Evolutionary conservation across 2,113 vertebrate species (phyloP).

Genomic region (Mellivora capensis): DNA sequence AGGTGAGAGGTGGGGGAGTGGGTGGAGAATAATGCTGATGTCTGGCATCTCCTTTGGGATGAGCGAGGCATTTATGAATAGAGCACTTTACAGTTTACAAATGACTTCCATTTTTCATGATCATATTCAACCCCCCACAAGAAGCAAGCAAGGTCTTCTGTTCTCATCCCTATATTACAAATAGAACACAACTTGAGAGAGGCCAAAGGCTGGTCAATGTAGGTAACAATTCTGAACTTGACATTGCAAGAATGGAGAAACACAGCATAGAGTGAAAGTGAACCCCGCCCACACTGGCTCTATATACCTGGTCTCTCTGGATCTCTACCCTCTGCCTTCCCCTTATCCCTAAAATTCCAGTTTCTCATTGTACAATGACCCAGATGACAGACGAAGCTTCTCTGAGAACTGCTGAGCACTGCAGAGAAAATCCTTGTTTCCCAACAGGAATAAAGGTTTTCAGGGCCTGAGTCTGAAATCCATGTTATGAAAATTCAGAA

Average conservation of each 20-base stretch:
- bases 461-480: not conserved
- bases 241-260: not conserved
- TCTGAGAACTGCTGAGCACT: not conserved
- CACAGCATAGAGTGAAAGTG: not conserved
- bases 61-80: not conserved
- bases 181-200: not conserved
- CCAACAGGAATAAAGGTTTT: not conserved
- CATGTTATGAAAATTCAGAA: not conserved
- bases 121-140: not conserved
- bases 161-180: not conserved
- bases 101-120: not conserved
- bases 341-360: not conserved
- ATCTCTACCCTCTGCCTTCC: not conserved
- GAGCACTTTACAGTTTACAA: not conserved
- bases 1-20: fast-evolving
- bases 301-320: not conserved
- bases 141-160: not conserved
- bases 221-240: not conserved
- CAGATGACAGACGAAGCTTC: not conserved
- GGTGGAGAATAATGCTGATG: not conserved
- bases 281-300: fast-evolving
- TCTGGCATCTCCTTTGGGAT: fast-evolving
- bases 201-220: not conserved
- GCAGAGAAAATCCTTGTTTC: not conserved
- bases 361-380: not conserved